Percentiles rank a stretch among this genome's conserved stretches.
Evolutionary conservation across 2,113 vertebrate genomes (phyloP).

Genomic region (Ciconia stormi): DNA sequence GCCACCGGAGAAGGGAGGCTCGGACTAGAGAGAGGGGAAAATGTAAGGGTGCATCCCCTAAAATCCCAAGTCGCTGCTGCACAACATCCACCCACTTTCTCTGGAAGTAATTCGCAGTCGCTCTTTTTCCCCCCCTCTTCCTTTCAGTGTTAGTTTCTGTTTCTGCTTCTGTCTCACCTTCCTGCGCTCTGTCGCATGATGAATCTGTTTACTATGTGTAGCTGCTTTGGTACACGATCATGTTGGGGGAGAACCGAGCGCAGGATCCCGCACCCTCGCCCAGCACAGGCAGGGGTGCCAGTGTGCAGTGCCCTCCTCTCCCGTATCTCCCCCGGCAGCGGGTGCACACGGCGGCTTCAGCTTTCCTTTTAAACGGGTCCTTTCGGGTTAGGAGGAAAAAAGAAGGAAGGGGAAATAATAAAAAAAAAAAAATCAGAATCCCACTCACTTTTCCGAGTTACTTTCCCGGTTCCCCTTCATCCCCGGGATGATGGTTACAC

Average conservation of each 20-base stretch:
- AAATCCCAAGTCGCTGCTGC: conserved; percentile 22
- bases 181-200: neutral
- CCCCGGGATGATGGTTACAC: neutral
- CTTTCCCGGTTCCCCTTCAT: neutral
- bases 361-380: neutral
- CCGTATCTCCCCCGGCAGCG: neutral
- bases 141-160: neutral
- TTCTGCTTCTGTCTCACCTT: conserved; percentile 11
- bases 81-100: conserved; percentile 35
- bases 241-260: neutral
- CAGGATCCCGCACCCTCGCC: neutral
- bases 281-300: neutral
- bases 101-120: conserved; percentile 32
- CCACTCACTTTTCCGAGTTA: conserved; percentile 35
- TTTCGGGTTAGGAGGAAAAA: neutral
- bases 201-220: neutral
- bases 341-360: neutral
- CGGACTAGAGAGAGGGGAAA: neutral
- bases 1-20: neutral
- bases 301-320: neutral
- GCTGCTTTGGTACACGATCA: neutral
- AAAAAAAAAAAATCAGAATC: neutral
- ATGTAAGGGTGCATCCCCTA: neutral
- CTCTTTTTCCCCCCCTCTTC: neutral
- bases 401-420: neutral